These are phyloP conservation scores for Microctonus aethiopoides DNA, from an alignment of 2,888 invertebrate genomes.

Conservation along the genomic window DNA sequence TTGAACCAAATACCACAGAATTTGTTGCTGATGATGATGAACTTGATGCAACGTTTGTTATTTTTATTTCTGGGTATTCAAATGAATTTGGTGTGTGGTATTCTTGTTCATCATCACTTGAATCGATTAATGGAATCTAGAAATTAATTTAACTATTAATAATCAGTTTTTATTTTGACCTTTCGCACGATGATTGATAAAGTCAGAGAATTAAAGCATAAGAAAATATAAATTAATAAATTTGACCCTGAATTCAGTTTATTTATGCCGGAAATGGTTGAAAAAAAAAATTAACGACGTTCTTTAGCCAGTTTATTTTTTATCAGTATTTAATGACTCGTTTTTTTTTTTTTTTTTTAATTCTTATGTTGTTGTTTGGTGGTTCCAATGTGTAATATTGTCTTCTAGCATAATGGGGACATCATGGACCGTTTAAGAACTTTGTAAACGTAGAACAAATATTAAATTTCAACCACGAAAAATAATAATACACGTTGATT, in stretches of 20 bases:
- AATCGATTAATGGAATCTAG: conserved; percentile 46
- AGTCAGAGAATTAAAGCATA: too few relatives aligned
- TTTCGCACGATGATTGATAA: too few relatives aligned
- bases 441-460: not conserved
- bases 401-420: not conserved
- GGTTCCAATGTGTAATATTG: not conserved
- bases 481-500: too few relatives aligned
- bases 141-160: not conserved
- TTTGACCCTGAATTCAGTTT: too few relatives aligned
- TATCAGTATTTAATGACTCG: not conserved
- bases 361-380: not conserved
- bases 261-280: not conserved
- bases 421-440: not conserved
- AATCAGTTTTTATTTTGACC: too few relatives aligned
- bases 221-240: too few relatives aligned
- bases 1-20: conserved; percentile 52
- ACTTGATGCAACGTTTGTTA: conserved; percentile 47
- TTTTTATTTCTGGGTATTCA: conserved; percentile 46
- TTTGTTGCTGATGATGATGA: conserved; percentile 46
- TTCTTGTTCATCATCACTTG: conserved; percentile 53
- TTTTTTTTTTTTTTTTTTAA: not conserved
- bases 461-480: not conserved
- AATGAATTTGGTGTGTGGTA: conserved; percentile 46
- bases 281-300: not conserved
- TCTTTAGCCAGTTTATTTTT: not conserved